Evolutionary conservation across 2,113 vertebrate species (phyloP).

Genomic region (Telmatochromis sp.): DNA sequence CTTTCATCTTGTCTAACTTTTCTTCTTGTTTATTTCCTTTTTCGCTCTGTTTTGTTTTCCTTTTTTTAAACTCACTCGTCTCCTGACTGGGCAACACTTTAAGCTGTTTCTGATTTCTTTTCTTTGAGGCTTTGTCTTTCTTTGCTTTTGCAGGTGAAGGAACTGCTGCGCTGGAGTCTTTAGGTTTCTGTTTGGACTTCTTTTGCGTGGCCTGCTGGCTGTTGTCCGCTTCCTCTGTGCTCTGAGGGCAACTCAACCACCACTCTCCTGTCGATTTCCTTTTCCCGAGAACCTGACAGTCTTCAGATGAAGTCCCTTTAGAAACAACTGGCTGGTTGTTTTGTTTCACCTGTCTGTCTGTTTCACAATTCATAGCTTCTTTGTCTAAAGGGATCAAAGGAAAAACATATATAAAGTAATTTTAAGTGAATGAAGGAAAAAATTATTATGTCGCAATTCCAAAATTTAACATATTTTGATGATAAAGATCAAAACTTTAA

Average conservation of each 20-base stretch:
- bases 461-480: neutral
- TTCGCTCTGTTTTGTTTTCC: neutral
- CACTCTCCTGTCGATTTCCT: constrained; percentile 43
- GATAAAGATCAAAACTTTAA: neutral
- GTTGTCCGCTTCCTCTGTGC: neutral
- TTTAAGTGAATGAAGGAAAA: neutral
- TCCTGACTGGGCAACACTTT: neutral
- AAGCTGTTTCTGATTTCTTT: neutral
- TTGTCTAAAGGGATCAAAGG: neutral
- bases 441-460: neutral
- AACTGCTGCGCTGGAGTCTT: neutral
- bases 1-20: neutral
- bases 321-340: neutral
- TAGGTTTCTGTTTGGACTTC: neutral
- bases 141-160: neutral
- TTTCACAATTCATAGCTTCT: neutral
- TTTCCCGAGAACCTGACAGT: neutral
- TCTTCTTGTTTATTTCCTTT: neutral
- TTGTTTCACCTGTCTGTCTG: neutral
- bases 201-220: neutral
- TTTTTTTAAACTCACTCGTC: neutral
- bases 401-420: neutral
- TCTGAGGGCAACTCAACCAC: constrained; percentile 34
- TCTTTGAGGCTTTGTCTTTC: neutral
- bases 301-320: neutral